Conservation (phyloP, 2,888 invertebrate genomes). For the Craniophora ligustri region DNA sequence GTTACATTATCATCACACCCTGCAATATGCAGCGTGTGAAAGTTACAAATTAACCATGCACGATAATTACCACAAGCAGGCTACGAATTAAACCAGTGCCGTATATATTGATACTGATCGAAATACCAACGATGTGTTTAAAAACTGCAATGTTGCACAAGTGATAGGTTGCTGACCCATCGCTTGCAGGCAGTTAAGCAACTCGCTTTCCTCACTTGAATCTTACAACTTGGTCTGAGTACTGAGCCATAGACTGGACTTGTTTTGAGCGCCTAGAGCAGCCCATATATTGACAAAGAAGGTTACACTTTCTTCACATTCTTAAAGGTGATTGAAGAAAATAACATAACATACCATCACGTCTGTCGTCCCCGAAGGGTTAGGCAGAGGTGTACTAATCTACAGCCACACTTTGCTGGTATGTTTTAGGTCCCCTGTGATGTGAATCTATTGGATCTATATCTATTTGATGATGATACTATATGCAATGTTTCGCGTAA, state of each 20-base stretch:
- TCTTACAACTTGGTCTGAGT: conserved; percentile 22
- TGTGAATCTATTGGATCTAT: too few relatives aligned
- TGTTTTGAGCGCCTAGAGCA: conserved; percentile 26
- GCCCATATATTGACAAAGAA: conserved; percentile 25
- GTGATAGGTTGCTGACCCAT: conserved; percentile 36
- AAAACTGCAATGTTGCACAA: conserved; percentile 45
- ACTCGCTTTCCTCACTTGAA: conserved; percentile 40
- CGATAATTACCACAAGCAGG: conserved; percentile 35
- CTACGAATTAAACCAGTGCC: conserved; percentile 41
- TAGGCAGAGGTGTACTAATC: too few relatives aligned
- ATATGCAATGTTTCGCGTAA: background rate
- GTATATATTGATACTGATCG: conserved; percentile 42
- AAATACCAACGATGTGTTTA: conserved; percentile 47
- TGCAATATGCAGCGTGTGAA: conserved; percentile 21
- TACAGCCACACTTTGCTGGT: too few relatives aligned
- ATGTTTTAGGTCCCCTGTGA: too few relatives aligned
- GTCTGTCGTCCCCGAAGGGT: too few relatives aligned
- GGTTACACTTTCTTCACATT: too few relatives aligned
- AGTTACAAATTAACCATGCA: conserved; percentile 32
- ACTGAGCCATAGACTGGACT: conserved; percentile 11
- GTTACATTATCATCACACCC: conserved; percentile 10
- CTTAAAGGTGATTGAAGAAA: too few relatives aligned
- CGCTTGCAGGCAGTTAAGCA: conserved; percentile 47
- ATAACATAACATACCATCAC: too few relatives aligned
- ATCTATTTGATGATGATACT: too few relatives aligned